phyloP scores from a whole-genome alignment of 2,888 invertebrate genomes.

The Eustalomyia histrio region DNA sequence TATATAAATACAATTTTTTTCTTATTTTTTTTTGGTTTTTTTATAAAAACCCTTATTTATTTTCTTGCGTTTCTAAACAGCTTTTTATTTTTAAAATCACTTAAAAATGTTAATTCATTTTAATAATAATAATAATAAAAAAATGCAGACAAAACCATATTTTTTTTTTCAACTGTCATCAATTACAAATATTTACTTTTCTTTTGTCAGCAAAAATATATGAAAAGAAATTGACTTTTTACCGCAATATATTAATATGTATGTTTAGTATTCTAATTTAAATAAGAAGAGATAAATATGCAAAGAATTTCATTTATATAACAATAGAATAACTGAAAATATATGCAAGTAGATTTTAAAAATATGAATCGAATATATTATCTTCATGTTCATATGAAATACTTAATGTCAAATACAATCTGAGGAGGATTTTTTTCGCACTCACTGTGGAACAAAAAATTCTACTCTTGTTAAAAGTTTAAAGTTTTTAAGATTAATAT shows the following conservation, averaged over 20 bases:
- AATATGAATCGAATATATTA: too few relatives aligned
- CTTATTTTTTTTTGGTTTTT: conserved; percentile 21
- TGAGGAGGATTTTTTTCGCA: too few relatives aligned
- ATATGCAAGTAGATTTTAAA: background rate
- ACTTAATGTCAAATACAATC: too few relatives aligned
- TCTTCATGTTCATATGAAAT: too few relatives aligned
- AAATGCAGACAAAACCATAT: conserved; percentile 29
- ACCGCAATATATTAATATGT: conserved; percentile 60
- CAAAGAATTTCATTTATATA: background rate
- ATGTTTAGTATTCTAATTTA: conserved; percentile 70
- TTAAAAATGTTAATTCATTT: conserved; percentile 52
- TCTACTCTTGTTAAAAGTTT: too few relatives aligned
- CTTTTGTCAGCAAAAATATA: conserved; percentile 75
- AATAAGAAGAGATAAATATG: conserved; percentile 22
- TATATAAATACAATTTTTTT: conserved; percentile 22
- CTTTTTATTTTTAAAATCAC: conserved; percentile 14
- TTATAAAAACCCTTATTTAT: conserved; percentile 5
- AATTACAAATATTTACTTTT: conserved; percentile 74
- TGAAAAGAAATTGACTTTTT: conserved; percentile 66
- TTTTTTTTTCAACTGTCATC: conserved; percentile 38
- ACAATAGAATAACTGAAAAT: background rate
- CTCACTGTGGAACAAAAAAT: too few relatives aligned
- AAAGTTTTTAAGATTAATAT: too few relatives aligned
- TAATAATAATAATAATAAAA: background rate
- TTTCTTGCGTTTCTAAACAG: conserved; percentile 7